Percentiles rank a stretch among this genome's conserved stretches.
These are phyloP conservation scores for Lophotriccus pileatus DNA, from an alignment of 2,797 vertebrate species.

Conservation along the genomic window DNA sequence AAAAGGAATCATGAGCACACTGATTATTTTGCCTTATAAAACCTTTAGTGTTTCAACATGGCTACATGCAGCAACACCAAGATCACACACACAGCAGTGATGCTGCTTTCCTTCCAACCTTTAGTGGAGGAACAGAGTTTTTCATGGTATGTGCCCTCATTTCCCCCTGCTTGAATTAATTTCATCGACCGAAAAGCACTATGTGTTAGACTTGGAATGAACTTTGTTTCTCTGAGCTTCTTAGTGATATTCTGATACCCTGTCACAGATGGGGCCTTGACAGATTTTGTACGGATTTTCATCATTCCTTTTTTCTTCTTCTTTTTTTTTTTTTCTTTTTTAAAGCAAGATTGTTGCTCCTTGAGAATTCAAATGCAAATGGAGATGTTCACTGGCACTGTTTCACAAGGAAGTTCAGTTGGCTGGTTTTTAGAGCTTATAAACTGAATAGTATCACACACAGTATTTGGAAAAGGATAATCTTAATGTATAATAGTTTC, in stretches of 20 bases:
- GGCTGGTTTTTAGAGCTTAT: background rate
- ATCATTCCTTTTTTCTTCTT: background rate
- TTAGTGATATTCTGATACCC: constrained; percentile 21
- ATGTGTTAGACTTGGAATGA: constrained; percentile 39
- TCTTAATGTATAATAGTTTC: background rate
- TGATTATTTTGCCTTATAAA: background rate
- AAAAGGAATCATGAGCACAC: background rate
- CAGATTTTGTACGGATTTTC: constrained; percentile 52
- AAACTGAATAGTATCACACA: background rate
- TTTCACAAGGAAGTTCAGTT: constrained; percentile 20
- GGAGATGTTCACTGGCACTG: background rate
- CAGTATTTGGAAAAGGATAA: background rate
- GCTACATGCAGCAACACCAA: background rate
- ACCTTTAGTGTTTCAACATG: background rate
- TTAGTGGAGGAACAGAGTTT: background rate
- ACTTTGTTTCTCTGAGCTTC: constrained; percentile 42
- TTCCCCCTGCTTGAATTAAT: constrained; percentile 30
- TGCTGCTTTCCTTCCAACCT: background rate
- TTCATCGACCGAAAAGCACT: constrained; percentile 11
- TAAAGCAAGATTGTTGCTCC: background rate
- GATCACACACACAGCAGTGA: background rate
- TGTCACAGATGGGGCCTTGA: constrained; percentile 41
- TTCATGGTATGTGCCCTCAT: background rate
- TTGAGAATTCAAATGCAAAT: constrained; percentile 41
- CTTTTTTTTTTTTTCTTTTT: background rate